These are phyloP conservation scores for Mormoops blainvillei DNA, from an alignment of 2,113 vertebrate genomes.

Conservation along the genomic window DNA sequence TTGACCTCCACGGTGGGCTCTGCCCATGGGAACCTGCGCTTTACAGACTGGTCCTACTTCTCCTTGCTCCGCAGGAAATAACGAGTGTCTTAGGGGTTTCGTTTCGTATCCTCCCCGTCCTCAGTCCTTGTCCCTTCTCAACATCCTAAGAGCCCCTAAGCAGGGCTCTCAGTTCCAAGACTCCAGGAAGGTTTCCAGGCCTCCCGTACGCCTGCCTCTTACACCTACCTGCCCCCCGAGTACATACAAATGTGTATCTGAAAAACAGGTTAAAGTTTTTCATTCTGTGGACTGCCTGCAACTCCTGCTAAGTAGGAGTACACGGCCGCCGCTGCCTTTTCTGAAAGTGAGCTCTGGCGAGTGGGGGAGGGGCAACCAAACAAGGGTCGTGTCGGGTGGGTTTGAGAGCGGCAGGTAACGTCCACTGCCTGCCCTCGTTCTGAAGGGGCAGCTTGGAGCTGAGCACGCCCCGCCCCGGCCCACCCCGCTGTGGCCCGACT, in stretches of 20 bases:
- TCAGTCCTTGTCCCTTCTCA: too few relatives aligned
- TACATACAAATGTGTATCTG: accelerated
- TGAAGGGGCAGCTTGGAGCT: accelerated
- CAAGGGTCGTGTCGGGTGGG: neutral
- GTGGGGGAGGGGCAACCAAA: too few relatives aligned
- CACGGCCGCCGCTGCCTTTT: neutral
- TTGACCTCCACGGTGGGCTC: neutral
- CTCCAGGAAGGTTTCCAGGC: neutral
- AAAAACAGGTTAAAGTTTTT: neutral
- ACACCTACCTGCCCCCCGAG: neutral
- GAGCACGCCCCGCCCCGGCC: neutral
- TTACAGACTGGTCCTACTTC: neutral
- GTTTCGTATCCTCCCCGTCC: neutral
- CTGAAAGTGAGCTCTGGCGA: neutral
- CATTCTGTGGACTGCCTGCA: neutral
- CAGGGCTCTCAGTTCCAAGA: neutral
- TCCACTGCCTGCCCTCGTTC: neutral
- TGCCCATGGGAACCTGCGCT: accelerated
- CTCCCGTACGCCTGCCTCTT: too few relatives aligned
- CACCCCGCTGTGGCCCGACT: neutral
- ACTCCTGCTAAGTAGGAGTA: accelerated
- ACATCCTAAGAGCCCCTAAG: neutral
- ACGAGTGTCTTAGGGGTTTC: neutral
- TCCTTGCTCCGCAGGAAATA: neutral
- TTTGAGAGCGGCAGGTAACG: accelerated